Conservation (phyloP, 2,797 vertebrate genomes). For the Gymnopithys bicolor region DNA sequence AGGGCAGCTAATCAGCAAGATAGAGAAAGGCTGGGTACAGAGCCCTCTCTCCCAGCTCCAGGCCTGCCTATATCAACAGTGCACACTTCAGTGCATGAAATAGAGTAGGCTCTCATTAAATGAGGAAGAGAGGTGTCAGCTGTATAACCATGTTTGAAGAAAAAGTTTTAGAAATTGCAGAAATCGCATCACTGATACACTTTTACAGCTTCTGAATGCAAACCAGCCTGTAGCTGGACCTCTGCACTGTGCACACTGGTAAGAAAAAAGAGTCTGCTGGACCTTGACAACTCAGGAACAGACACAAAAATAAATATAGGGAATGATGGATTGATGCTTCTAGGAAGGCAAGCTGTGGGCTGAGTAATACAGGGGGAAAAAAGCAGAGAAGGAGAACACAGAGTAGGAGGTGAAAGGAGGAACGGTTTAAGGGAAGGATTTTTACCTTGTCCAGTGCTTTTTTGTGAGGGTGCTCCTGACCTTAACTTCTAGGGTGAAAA, state of each 20-base stretch:
- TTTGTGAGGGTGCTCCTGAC: neutral
- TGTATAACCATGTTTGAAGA: neutral
- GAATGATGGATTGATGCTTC: slow-evolving; percentile 14
- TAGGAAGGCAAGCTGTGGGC: neutral
- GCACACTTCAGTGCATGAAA: neutral
- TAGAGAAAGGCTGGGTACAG: neutral
- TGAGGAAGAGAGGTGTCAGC: neutral
- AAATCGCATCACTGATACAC: neutral
- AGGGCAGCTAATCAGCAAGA: neutral
- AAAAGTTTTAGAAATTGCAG: neutral
- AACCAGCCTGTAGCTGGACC: neutral
- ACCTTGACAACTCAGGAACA: neutral
- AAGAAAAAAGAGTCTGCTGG: neutral
- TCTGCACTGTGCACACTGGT: neutral
- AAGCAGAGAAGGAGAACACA: neutral
- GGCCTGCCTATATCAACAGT: neutral
- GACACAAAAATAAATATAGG: neutral
- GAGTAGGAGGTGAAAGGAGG: neutral
- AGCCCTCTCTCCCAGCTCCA: neutral
- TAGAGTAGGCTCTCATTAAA: neutral
- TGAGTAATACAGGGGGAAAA: neutral
- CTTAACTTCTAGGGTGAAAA: neutral
- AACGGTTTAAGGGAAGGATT: neutral
- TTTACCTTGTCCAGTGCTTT: neutral
- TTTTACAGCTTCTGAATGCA: neutral